phyloP scores from a whole-genome alignment of 1,140 invertebrate species.

The Lepidostoma basale region DNA sequence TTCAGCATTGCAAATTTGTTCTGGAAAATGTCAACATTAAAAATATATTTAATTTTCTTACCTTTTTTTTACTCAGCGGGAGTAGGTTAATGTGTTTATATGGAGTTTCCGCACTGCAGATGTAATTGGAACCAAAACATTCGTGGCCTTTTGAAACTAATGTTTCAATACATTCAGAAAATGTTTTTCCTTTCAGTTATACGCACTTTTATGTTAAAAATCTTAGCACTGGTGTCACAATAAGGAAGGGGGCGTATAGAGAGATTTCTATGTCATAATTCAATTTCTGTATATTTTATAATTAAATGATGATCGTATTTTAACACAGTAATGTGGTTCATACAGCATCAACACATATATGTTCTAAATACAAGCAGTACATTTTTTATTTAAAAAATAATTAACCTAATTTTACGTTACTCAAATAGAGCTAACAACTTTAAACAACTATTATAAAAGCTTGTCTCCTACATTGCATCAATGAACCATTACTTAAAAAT shows the following conservation, averaged over 20 bases:
- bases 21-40: too few species aligned
- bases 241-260: constrained; percentile 8
- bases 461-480: background rate
- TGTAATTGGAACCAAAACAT: constrained; percentile 30
- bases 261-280: too few species aligned
- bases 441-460: background rate
- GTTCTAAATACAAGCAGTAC: too few species aligned
- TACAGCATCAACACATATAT: too few species aligned
- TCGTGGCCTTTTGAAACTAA: background rate
- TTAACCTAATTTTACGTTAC: too few species aligned
- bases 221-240: background rate
- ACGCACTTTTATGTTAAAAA: constrained; percentile 7
- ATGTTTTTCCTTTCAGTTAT: background rate
- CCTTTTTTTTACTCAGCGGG: constrained; percentile 20
- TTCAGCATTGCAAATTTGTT: too few species aligned
- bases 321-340: too few species aligned
- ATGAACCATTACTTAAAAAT: background rate
- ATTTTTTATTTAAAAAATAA: too few species aligned
- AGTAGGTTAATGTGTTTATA: constrained; percentile 7
- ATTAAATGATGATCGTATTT: too few species aligned
- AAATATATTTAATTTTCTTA: too few species aligned
- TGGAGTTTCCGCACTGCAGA: constrained; percentile 44
- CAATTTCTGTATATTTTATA: too few species aligned
- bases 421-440: background rate
- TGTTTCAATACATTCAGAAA: background rate